Conservation (phyloP, 53 echinoderm and acorn worm species). For the Holothuria leucospilota region DNA sequence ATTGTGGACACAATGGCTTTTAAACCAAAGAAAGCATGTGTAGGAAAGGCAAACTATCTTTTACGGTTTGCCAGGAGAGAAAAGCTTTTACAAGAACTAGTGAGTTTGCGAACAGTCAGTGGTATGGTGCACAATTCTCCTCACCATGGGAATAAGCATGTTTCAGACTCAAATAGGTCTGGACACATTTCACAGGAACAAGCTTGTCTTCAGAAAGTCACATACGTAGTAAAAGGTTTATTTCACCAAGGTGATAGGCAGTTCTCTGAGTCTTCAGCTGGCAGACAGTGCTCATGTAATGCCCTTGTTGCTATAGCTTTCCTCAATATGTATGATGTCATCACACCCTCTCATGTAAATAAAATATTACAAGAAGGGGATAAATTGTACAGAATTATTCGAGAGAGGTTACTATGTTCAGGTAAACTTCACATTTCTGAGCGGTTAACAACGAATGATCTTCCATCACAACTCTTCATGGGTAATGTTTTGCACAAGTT, state of each 20-base stretch:
- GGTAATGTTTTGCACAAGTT: not conserved
- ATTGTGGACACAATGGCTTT: no score
- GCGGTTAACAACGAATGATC: not conserved
- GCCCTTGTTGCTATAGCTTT: not conserved
- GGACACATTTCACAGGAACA: no score
- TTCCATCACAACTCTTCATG: not conserved
- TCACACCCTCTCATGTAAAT: not conserved
- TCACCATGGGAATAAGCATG: no score
- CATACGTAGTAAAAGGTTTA: not conserved
- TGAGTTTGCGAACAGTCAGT: no score
- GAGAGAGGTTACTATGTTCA: not conserved
- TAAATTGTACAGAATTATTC: not conserved
- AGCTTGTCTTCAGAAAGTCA: not conserved
- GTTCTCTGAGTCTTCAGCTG: not conserved
- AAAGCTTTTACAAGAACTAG: no score
- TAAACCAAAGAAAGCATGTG: no score
- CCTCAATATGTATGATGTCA: not conserved
- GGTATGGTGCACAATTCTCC: no score
- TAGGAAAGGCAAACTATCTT: no score
- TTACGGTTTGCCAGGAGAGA: no score
- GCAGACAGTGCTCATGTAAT: constrained; percentile 15
- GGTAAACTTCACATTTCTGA: not conserved
- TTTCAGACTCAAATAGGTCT: no score
- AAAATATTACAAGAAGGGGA: constrained; percentile 4
- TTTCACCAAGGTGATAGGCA: not conserved